phyloP scores from a whole-genome alignment of 2,888 invertebrate species.

The Cosmia trapezina region DNA sequence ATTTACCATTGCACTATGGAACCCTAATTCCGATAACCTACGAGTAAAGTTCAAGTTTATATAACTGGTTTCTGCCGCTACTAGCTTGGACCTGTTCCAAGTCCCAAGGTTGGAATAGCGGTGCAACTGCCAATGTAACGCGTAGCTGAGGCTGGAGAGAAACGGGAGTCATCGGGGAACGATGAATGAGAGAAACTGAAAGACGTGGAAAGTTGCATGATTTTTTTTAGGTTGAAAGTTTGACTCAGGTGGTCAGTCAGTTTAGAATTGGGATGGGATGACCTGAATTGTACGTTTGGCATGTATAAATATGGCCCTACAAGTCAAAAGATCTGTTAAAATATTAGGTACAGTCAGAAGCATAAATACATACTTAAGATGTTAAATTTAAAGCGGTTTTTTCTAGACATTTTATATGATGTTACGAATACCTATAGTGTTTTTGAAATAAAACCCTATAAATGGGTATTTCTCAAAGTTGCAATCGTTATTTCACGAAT shows the following conservation, averaged over 20 bases:
- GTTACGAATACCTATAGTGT: neutral
- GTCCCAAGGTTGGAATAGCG: slow-evolving; percentile 60
- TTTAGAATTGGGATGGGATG: neutral
- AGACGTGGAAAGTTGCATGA: fast-evolving
- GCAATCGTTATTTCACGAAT: too few species aligned
- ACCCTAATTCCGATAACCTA: slow-evolving; percentile 49
- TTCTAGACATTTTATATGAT: neutral
- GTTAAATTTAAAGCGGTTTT: neutral
- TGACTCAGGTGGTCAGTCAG: neutral
- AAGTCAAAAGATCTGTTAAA: neutral
- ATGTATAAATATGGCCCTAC: neutral
- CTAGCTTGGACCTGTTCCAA: slow-evolving; percentile 63
- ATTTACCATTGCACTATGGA: neutral
- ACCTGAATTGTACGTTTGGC: neutral
- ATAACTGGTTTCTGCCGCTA: slow-evolving; percentile 67
- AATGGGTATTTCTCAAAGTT: neutral
- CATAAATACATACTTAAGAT: too few species aligned
- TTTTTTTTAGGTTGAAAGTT: neutral
- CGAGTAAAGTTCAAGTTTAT: slow-evolving; percentile 68
- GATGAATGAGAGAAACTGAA: slow-evolving; percentile 10
- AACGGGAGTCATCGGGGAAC: slow-evolving; percentile 13
- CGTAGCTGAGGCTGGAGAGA: slow-evolving; percentile 4
- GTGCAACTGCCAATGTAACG: slow-evolving; percentile 50
- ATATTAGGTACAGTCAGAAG: neutral
- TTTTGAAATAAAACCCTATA: too few species aligned